These are phyloP conservation scores for Lepus timidus DNA, from an alignment of 2,113 vertebrate species.

Conservation along the genomic window DNA sequence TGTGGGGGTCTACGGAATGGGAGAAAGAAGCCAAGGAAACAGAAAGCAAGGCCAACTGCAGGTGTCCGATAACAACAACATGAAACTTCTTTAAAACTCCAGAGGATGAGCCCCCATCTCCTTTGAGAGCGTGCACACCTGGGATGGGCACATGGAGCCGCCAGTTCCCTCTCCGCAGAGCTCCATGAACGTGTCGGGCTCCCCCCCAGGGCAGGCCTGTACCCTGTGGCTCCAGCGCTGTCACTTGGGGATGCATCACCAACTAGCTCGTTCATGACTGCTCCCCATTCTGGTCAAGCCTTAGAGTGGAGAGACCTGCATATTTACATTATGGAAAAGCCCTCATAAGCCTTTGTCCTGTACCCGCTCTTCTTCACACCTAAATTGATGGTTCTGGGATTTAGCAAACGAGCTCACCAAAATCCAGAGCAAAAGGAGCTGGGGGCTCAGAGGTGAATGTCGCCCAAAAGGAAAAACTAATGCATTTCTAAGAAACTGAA, in stretches of 20 bases:
- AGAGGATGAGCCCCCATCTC: neutral
- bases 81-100: neutral
- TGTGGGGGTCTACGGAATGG: neutral
- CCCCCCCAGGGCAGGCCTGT: neutral
- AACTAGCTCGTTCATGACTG: neutral
- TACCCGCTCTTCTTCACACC: neutral
- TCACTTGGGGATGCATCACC: neutral
- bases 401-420: neutral
- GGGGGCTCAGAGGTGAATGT: neutral
- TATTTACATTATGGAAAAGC: neutral
- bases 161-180: neutral
- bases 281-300: neutral
- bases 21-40: constrained; percentile 27
- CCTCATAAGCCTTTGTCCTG: neutral
- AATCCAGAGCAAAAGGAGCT: neutral
- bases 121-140: neutral
- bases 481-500: neutral
- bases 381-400: neutral
- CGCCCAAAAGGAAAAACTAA: neutral
- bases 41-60: constrained; percentile 31
- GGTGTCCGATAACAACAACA: neutral
- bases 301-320: neutral
- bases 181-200: neutral
- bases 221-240: neutral
- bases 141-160: neutral